These are phyloP conservation scores for Belgica antarctica DNA, from an alignment of 2,888 invertebrate species.

Conservation along the genomic window DNA sequence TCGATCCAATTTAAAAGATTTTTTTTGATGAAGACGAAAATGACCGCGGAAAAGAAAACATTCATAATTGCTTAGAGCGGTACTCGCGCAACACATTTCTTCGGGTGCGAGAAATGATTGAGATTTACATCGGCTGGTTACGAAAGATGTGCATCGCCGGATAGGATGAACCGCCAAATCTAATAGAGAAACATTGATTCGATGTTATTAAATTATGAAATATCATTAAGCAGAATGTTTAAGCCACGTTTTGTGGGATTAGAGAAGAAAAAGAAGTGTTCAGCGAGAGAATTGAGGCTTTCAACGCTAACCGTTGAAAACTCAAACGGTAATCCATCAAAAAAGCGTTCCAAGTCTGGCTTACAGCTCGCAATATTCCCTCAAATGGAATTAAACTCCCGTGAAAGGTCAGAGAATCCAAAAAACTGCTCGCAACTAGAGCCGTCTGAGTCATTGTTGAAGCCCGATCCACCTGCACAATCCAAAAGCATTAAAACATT, in stretches of 20 bases:
- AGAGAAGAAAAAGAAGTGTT: too few species aligned
- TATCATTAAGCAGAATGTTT: not conserved
- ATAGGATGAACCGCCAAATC: not conserved
- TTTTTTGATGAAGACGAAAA: not conserved
- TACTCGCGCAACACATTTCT: not conserved
- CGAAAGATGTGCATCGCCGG: too few species aligned
- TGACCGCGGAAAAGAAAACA: constrained; percentile 15
- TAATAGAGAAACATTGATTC: constrained; percentile 17
- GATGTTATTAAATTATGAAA: constrained; percentile 37
- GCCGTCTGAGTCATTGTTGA: not conserved
- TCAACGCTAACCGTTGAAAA: not conserved
- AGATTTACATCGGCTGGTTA: too few species aligned
- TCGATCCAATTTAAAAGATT: constrained; percentile 2
- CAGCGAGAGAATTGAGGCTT: constrained; percentile 14
- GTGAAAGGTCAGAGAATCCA: constrained; percentile 19
- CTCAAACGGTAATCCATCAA: constrained; percentile 11
- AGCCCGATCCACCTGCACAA: constrained; percentile 12
- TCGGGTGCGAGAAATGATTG: not conserved
- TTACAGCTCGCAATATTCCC: too few species aligned
- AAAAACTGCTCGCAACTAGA: not conserved
- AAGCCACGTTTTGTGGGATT: not conserved
- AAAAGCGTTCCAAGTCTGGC: too few species aligned
- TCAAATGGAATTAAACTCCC: not conserved
- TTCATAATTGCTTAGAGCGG: constrained; percentile 4
- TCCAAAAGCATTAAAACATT: not conserved